phyloP scores from a whole-genome alignment of 2,797 vertebrate genomes.

The Micropoecilia bifurca region DNA sequence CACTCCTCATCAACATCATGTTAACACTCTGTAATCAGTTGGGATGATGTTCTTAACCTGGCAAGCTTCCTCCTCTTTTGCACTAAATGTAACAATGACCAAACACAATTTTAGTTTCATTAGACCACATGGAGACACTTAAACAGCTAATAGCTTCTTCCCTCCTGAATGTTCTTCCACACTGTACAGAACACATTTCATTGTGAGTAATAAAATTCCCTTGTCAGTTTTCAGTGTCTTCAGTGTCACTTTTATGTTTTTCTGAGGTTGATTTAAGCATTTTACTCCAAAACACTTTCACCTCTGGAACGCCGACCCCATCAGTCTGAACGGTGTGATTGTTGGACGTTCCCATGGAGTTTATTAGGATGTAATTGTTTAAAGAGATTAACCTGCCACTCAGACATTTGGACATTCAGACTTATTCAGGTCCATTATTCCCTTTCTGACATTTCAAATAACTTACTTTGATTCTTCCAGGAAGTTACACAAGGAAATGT shows the following conservation, averaged over 20 bases:
- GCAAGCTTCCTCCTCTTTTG: neutral
- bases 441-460: neutral
- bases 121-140: neutral
- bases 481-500: neutral
- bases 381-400: neutral
- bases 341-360: neutral
- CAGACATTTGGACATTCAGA: neutral
- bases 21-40: neutral
- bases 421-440: neutral
- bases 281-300: neutral
- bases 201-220: neutral
- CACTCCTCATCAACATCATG: neutral
- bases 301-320: neutral
- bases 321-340: neutral
- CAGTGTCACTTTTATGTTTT: neutral
- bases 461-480: neutral
- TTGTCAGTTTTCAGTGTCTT: neutral
- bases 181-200: neutral
- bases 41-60: neutral
- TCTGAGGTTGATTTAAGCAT: neutral
- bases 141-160: neutral
- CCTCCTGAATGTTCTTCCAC: neutral
- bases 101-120: neutral
- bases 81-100: neutral
- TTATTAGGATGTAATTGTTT: neutral